Evolutionary conservation across 2,888 invertebrate genomes (phyloP).

Genomic region (Eupeodes luniger): DNA sequence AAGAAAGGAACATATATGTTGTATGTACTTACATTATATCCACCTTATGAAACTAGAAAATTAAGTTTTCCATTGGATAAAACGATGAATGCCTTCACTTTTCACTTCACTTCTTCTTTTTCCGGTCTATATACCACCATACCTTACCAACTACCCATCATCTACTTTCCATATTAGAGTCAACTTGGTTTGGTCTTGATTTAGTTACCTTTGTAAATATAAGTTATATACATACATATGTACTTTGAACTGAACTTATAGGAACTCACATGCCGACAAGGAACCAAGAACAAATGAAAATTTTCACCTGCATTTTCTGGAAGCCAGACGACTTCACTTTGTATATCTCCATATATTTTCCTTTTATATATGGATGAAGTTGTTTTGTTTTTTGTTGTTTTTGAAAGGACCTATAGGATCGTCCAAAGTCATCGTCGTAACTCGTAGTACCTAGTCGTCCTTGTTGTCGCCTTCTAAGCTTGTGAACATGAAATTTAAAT

Average conservation of each 20-base stretch:
- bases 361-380: background rate
- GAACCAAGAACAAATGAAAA: conserved; percentile 52
- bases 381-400: conserved; percentile 6
- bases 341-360: background rate
- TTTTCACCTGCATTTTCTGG: conserved; percentile 69
- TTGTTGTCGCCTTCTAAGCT: conserved; percentile 39
- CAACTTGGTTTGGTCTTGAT: conserved; percentile 20
- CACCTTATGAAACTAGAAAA: conserved; percentile 58
- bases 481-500: conserved; percentile 63
- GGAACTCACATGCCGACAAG: conserved; percentile 39
- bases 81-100: conserved; percentile 44
- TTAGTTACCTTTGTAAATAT: conserved; percentile 63
- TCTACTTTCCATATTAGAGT: conserved; percentile 35
- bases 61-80: conserved; percentile 58
- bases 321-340: conserved; percentile 31
- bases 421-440: background rate
- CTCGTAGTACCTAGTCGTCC: background rate
- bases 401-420: background rate
- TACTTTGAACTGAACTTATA: conserved; percentile 45
- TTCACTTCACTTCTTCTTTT: background rate
- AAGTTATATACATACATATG: conserved; percentile 68
- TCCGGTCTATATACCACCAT: background rate
- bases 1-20: conserved; percentile 15
- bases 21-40: background rate
- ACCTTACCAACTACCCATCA: background rate